These are phyloP conservation scores for Lasioglossum figueresi DNA, from an alignment of 2,888 invertebrate species.

Conservation along the genomic window DNA sequence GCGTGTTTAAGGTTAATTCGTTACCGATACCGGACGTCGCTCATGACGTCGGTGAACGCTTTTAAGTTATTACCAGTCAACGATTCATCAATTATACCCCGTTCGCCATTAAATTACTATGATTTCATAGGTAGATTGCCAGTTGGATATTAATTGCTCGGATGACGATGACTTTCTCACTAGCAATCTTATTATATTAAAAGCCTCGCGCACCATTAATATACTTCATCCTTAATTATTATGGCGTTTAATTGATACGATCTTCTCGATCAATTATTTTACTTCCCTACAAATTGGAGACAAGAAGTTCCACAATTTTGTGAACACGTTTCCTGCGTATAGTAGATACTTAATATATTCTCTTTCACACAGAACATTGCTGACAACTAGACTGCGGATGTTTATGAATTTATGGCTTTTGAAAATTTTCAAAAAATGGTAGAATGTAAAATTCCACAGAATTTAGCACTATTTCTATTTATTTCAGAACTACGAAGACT, in stretches of 20 bases:
- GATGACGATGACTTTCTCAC: background rate
- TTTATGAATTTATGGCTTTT: no score
- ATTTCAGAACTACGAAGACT: no score
- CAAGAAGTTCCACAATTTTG: background rate
- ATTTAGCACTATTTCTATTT: no score
- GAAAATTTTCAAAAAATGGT: no score
- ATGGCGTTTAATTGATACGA: background rate
- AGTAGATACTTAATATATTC: no score
- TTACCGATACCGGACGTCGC: conserved; percentile 27
- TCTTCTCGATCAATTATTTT: background rate
- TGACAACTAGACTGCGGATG: no score
- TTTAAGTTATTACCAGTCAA: conserved; percentile 50
- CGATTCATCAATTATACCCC: conserved; percentile 45
- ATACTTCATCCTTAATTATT: background rate
- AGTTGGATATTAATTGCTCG: background rate
- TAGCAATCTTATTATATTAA: background rate
- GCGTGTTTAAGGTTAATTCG: conserved; percentile 54
- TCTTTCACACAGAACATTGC: no score
- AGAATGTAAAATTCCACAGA: no score
- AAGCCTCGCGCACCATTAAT: background rate
- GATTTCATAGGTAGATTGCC: conserved; percentile 8
- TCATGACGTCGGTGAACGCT: conserved; percentile 30
- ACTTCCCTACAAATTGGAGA: background rate
- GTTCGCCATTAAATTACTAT: conserved; percentile 8
- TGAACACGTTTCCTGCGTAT: no score